Conservation (phyloP, 1,140 invertebrate genomes). For the Drosophila funebris region DNA sequence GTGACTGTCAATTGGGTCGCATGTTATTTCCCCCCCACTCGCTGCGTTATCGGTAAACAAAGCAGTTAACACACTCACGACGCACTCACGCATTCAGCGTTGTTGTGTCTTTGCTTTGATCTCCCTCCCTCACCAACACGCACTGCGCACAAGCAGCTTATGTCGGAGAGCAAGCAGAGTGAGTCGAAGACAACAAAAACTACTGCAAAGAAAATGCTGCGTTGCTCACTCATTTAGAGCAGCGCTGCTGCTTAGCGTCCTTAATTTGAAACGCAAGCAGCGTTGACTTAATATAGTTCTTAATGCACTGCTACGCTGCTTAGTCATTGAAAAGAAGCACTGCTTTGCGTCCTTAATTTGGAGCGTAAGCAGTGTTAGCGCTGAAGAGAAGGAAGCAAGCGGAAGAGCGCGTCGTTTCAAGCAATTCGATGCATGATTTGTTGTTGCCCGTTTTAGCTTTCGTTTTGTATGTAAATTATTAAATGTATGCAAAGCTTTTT, state of each 20-base stretch:
- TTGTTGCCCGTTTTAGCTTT: not conserved
- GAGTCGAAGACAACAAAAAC: no score
- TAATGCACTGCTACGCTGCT: not conserved
- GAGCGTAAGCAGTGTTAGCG: not conserved
- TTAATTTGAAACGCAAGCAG: conserved; percentile 1
- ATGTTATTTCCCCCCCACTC: conserved; percentile 16
- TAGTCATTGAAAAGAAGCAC: not conserved
- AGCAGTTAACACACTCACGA: conserved; percentile 5
- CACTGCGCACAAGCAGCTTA: not conserved
- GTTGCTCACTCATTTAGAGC: not conserved
- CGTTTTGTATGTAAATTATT: conserved; percentile 8
- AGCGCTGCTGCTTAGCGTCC: not conserved
- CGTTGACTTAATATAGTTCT: no score
- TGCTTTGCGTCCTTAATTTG: not conserved
- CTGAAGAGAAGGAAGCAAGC: not conserved
- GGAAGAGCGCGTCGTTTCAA: not conserved
- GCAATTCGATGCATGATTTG: conserved; percentile 7
- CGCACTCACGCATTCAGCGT: conserved; percentile 1
- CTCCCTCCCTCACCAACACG: not conserved
- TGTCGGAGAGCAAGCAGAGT: not conserved
- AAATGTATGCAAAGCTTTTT: conserved; percentile 12
- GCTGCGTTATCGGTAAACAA: conserved; percentile 34
- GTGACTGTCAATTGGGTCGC: conserved; percentile 47
- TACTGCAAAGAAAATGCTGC: not conserved
- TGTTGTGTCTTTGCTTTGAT: not conserved